These are phyloP conservation scores for Euphonia xanthogaster DNA, from an alignment of 2,797 vertebrate species.

Conservation along the genomic window DNA sequence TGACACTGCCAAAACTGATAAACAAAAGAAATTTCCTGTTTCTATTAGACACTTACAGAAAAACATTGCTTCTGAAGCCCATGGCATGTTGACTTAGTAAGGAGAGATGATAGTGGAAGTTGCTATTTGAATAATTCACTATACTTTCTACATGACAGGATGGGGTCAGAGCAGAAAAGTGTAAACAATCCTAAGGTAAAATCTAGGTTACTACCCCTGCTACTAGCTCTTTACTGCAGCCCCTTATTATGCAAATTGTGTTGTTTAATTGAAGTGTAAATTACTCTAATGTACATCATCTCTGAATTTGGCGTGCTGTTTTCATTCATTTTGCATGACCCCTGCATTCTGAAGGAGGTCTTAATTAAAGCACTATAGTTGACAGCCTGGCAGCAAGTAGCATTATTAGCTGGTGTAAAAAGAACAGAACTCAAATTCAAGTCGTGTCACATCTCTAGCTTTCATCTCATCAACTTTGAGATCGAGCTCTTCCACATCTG, in stretches of 20 bases:
- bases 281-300: constrained; percentile 48
- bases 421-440: constrained; percentile 21
- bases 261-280: constrained; percentile 58
- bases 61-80: neutral
- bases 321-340: constrained; percentile 58
- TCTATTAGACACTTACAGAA: neutral
- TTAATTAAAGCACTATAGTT: constrained; percentile 19
- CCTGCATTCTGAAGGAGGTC: constrained; percentile 43
- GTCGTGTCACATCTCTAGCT: neutral
- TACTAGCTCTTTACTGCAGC: neutral
- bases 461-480: neutral
- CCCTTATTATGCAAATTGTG: constrained; percentile 46
- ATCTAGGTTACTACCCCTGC: constrained; percentile 15
- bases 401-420: neutral
- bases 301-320: constrained; percentile 44
- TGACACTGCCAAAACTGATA: neutral
- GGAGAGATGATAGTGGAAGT: neutral
- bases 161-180: neutral
- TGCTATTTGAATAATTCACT: constrained; percentile 2
- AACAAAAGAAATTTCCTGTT: neutral
- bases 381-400: constrained; percentile 1
- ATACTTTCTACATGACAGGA: neutral
- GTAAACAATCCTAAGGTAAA: constrained; percentile 35
- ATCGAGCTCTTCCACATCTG: neutral
- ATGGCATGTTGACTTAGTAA: neutral